Base-by-base conservation (phyloP, 53 echinoderm and acorn worm species). In the Stichopus horrens region DNA sequence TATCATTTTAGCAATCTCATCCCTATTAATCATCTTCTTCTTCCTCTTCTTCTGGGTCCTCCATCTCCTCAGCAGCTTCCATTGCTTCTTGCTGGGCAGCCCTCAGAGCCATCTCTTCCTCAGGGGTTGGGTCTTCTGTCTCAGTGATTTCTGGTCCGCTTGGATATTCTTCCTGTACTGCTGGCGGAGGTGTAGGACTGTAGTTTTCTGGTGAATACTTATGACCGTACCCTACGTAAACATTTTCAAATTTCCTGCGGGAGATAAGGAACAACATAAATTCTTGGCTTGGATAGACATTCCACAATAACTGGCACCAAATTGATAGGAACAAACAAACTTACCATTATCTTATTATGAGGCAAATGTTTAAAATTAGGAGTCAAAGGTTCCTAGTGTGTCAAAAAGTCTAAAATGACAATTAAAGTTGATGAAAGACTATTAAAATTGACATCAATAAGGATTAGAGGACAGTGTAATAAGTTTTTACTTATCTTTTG, bases 141-240 rank as follows among this genome's bases (percentile, higher is more conserved):
- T 97, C 97, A 5, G 97, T 97, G 89, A 97, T 97, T 87, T 97
- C 97, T 14, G 95, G 97, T 3, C 97, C 97, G 52, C 97, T 97
- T 51, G 97, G 97, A 91, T 95, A 97, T 86, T 97, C 97, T 86
- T 95, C 95, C 88, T 95, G 93, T 51, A 95, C 97, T 13, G 94
- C 92, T 53, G 95, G 95, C 19, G 95, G 97, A 75, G 97, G 95
- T 10, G 95, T 91, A 0, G 97, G 97, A 87, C 97, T 97, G 92
- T 97, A 97, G 91, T 95, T 97, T 79, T 97, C 97, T 9, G 97
- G 94, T 57, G 93, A 92, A 84, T 95, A 97, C 91, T 97, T 97
- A 93, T 97, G 97, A 53, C 94, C 97, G 88, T 90, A 92, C 73
- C 97, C 97, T 23, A 97, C 71, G 91, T 97, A 97, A 57, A 96